Evolutionary conservation across 2,113 vertebrate genomes (phyloP), one percentile per base, ranked within the genome.

Genomic region (Chelonoidis abingdonii): DNA sequence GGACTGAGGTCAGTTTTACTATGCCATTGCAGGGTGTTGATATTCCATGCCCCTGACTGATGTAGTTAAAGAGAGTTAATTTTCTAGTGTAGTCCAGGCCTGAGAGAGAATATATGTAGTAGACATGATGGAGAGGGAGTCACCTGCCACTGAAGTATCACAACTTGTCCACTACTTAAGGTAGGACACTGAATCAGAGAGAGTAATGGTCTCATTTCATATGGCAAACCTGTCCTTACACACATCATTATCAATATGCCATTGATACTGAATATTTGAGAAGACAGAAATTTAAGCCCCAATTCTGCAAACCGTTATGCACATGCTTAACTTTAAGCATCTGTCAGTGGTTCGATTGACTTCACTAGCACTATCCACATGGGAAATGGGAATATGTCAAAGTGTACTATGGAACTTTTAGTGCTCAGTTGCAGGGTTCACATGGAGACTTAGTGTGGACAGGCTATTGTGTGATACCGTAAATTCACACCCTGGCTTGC

Each of bases 291-390:
- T 75, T 75, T 65, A 65, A 41, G 10, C 38, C 38, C 38, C 38
- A 75, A 5, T 75, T 75, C n/a, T 38, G n/a, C 31, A 44, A 50
- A 44, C 49, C 80, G 62, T 38, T 4, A 0, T 9, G 5, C 6
- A 12, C 27, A 8, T 50, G 19, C 29, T 65, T 25, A 0, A 0
- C 22, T 82, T 84, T 44, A 12, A 52, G 1, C 0, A 0, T 3
- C 17, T 5, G 1, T 25, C 69, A 78, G 17, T 1, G 0, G 8
- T 12, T 6, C 24, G 1, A 1, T 1, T 17, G 41, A 3, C 19
- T 83, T n/a, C 0, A 0, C 3, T 29, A 50, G 65, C 65, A 87
- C 56, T 2, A 47, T 2, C 44, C 50, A 13, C 0, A 0, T 65
- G 31, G 13, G 31, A 65, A 65, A 65, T 35, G 14, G 57, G 59